Percentiles rank a stretch among this genome's conserved stretches.
phyloP scores from a whole-genome alignment of 2,888 invertebrate genomes.

The Perdita meconis region DNA sequence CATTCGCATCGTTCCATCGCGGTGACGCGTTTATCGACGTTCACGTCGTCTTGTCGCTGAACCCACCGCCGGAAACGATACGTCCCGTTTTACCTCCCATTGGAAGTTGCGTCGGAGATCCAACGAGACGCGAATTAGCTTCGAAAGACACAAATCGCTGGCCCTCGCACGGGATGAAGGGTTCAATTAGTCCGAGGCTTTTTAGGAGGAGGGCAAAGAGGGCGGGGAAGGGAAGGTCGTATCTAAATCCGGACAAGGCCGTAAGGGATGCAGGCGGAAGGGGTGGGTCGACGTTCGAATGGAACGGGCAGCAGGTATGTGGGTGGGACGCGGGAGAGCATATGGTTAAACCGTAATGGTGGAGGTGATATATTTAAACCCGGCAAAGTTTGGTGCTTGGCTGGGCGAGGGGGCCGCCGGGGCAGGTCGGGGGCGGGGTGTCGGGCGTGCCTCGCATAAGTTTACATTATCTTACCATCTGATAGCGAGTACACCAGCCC shows the following conservation, averaged over 20 bases:
- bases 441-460: conserved; percentile 84
- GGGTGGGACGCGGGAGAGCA: conserved; percentile 73
- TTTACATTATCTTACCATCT: conserved; percentile 84
- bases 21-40: neutral
- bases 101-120: neutral
- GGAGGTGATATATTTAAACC: conserved; percentile 83
- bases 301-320: conserved; percentile 38
- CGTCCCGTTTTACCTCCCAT: neutral
- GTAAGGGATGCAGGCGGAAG: conserved; percentile 57
- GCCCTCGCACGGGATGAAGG: conserved; percentile 6
- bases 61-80: neutral
- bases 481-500: conserved; percentile 76
- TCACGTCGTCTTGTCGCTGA: neutral
- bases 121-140: neutral
- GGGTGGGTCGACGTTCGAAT: conserved; percentile 33
- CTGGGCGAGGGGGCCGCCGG: conserved; percentile 62
- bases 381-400: conserved; percentile 81
- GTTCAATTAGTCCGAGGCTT: conserved; percentile 57
- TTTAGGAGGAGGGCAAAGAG: conserved; percentile 29
- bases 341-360: conserved; percentile 83
- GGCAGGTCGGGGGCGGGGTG: conserved; percentile 73
- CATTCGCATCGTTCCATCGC: conserved; percentile 13
- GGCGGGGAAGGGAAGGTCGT: conserved; percentile 22
- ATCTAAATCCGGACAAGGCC: conserved; percentile 63
- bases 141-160: conserved; percentile 5